Conservation (phyloP, 2,113 vertebrate genomes). For the Synchiropus splendidus region DNA sequence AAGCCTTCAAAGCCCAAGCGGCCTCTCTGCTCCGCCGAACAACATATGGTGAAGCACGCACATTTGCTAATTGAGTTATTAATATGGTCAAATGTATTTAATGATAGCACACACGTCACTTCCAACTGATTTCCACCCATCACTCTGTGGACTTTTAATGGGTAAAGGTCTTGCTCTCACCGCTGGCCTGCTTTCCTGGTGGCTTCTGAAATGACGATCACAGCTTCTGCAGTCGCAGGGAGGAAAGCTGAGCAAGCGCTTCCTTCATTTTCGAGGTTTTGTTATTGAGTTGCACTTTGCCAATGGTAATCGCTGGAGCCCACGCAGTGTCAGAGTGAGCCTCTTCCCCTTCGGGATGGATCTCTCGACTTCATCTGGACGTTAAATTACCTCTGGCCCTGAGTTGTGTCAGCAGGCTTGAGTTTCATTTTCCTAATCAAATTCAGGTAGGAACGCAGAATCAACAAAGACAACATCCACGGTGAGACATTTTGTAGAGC, state of each 20-base stretch:
- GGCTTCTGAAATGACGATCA: slow-evolving; percentile 22
- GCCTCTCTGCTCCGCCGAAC: slow-evolving; percentile 27
- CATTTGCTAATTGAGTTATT: slow-evolving; percentile 40
- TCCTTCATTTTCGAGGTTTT: slow-evolving; percentile 54
- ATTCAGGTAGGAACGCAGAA: slow-evolving; percentile 39
- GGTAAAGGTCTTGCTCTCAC: too few species aligned
- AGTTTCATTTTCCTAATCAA: slow-evolving; percentile 56
- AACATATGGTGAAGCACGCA: slow-evolving; percentile 34
- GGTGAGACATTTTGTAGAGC: slow-evolving; percentile 23
- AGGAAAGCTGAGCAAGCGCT: slow-evolving; percentile 45
- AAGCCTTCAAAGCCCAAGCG: slow-evolving; percentile 8
- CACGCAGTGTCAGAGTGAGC: slow-evolving; percentile 40
- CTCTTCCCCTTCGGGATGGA: slow-evolving; percentile 34
- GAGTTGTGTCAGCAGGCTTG: slow-evolving; percentile 46
- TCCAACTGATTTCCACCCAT: slow-evolving; percentile 56
- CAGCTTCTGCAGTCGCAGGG: slow-evolving; percentile 11
- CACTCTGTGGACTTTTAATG: too few species aligned
- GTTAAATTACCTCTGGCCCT: slow-evolving; percentile 48
- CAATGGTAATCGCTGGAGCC: slow-evolving; percentile 51
- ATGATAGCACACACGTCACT: slow-evolving; percentile 57
- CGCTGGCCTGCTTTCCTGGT: slow-evolving; percentile 50
- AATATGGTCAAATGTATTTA: slow-evolving; percentile 51
- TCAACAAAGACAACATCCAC: slow-evolving; percentile 44
- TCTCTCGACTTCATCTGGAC: slow-evolving; percentile 53
- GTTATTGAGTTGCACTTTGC: slow-evolving; percentile 59